Evolutionary conservation across 2,888 invertebrate genomes (phyloP).

Genomic region (Gerris lacustris): DNA sequence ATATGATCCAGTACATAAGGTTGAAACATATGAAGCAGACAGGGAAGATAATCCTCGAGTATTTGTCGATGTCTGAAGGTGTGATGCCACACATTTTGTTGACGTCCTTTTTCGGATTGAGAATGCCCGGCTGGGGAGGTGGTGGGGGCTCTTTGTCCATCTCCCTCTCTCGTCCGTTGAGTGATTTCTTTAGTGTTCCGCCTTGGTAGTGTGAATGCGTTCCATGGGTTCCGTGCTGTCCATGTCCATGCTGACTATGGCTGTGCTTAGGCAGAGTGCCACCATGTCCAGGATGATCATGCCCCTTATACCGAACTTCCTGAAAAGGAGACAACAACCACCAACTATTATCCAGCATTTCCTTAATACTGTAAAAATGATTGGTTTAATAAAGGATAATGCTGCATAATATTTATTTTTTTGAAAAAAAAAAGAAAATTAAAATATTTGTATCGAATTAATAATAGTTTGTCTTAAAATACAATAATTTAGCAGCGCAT

Average conservation of each 20-base stretch:
- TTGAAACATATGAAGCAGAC: conserved; percentile 98
- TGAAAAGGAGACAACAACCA: background rate
- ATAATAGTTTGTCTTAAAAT: no score
- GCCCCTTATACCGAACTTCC: background rate
- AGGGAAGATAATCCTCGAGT: conserved; percentile 95
- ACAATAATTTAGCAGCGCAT: no score
- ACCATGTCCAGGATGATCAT: background rate
- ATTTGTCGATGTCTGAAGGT: conserved; percentile 97
- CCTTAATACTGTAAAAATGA: no score
- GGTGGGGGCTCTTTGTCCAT: conserved; percentile 50
- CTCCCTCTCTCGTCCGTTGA: conserved; percentile 54
- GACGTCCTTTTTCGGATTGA: conserved; percentile 74
- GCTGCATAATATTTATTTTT: no score
- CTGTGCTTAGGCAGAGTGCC: background rate
- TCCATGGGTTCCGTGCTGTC: conserved; percentile 46
- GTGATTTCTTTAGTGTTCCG: conserved; percentile 79
- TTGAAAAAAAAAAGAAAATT: no score
- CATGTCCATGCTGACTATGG: background rate
- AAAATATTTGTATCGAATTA: no score
- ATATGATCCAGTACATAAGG: conserved; percentile 96
- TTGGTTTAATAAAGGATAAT: no score
- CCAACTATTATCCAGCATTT: no score
- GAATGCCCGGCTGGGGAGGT: conserved; percentile 55
- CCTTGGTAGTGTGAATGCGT: conserved; percentile 88
- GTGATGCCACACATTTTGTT: conserved; percentile 85